Evolutionary conservation across 2,797 vertebrate species (phyloP), one percentile per base, ranked within the genome.

Genomic region (Etheostoma perlongum): DNA sequence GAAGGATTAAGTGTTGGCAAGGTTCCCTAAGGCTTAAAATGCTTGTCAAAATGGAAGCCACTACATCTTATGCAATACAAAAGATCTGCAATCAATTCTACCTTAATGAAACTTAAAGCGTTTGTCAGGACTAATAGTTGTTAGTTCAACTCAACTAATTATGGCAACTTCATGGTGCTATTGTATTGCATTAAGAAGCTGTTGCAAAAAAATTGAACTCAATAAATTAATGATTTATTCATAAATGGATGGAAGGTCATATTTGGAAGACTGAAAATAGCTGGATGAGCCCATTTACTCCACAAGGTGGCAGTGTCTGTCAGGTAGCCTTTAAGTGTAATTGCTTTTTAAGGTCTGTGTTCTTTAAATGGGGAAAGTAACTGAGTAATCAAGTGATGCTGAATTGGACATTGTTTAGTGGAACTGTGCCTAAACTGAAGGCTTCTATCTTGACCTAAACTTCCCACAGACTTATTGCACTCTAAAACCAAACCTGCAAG

Each of bases 271-370:
- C 0, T 18, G 3, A 12, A 33, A 23, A 53, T 16, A 11, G n/a
- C 12, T 18, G 2, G 1, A 5, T 2, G 8, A 30, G n/a, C 1
- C 1, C 0, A 5, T 25, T 18, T 1, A 14, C 0, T 2, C 79
- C 88, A 84, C 83, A 14, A 62, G 85, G 74, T 74, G 85, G 79
- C 77, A 61, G 72, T 61, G 15, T 75, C 5, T 0, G 1, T 19
- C n/a, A 72, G 8, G 15, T 9, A 52, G 7, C n/a, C 9, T 8
- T 15, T 9, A 6, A 0, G 3, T 19, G 1, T 47, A 5, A 11
- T 14, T 12, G 6, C 11, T 15, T 2, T 5, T 6, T 19, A 21
- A 4, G 2, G 16, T 6, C 1, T 9, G n/a, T 58, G 4, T 4
- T 10, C 0, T 25, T 6, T 18, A 4, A 12, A 47, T 44, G 2